These are phyloP conservation scores for Ephialtes manifestator DNA, from an alignment of 2,888 invertebrate genomes.

Conservation along the genomic window DNA sequence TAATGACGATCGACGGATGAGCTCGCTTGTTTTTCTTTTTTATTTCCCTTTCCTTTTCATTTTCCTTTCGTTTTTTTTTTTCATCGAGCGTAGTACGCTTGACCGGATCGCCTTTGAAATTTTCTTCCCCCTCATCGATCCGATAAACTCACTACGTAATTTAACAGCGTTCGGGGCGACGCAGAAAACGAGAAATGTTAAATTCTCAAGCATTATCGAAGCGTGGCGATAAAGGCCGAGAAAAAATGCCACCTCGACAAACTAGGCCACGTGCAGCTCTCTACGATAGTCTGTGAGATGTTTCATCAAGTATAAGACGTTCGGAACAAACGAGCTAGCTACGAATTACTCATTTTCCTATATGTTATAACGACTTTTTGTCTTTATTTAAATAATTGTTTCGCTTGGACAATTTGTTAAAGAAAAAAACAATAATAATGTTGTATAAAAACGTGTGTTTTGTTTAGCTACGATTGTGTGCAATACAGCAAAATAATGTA, in stretches of 20 bases:
- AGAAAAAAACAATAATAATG: not conserved
- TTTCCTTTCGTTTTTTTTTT: constrained; percentile 47
- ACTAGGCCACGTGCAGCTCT: constrained; percentile 78
- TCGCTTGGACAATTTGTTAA: not conserved
- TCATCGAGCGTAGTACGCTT: constrained; percentile 62
- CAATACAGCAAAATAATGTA: not conserved
- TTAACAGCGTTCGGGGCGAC: constrained; percentile 49
- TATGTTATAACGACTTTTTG: constrained; percentile 5
- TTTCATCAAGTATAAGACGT: constrained; percentile 65
- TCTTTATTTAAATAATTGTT: not conserved
- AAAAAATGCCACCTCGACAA: constrained; percentile 64
- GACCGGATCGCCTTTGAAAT: constrained; percentile 64
- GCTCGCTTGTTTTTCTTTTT: constrained; percentile 12
- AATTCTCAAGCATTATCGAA: constrained; percentile 66
- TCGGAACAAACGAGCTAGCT: constrained; percentile 40
- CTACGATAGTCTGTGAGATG: constrained; percentile 69
- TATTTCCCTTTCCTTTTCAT: constrained; percentile 2
- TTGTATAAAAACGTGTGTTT: not conserved
- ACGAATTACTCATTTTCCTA: constrained; percentile 41
- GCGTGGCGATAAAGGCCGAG: constrained; percentile 51
- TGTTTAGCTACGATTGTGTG: not conserved
- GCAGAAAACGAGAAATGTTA: constrained; percentile 59
- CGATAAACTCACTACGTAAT: constrained; percentile 66
- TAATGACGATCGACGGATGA: constrained; percentile 54
- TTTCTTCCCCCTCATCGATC: constrained; percentile 54